Base-by-base conservation (phyloP, 2,113 vertebrate species). In the Zapornia atra region DNA sequence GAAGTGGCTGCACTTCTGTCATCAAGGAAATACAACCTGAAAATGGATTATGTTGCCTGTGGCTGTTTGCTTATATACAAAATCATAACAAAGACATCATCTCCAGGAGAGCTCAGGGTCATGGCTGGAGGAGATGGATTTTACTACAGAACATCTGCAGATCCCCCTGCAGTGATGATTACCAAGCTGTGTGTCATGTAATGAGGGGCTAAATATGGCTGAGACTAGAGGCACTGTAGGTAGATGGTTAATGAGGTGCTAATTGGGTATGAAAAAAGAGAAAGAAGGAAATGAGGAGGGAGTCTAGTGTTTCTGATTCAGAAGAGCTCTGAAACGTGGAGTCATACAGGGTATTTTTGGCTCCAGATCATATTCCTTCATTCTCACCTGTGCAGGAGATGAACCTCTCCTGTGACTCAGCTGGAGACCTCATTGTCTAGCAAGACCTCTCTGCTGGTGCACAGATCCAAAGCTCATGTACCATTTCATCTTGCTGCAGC, bases 231-330 rank as follows among this genome's bases (percentile, higher is more conserved):
- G 57, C 33, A 0, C 84, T 88, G 50, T 68, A 83, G 92, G 92
- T 91, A 75, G 80, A 85, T 77, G 51, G 92, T 53, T 95, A 97
- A 96, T 88, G 83, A 96, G 66, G 29, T 57, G 31, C 61, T 96
- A 95, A 96, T 73, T 96, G 83, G 26, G 34, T 61, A 76, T 72
- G 65, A 15, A 90, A 84, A 92, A 88, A 84, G 6, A 56, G 44
- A 40, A 75, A 28, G 54, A 82, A 53, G 46, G 42, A 95, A 71
- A 86, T 77, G 59, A 94, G 42, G 22, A 50, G 68, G 29, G 59
- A 71, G 14, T 29, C 14, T 68, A 38, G 26, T 24, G 38, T 48
- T 40, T 50, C 21, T 57, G 34, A 50, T 54, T 63, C 1, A 26
- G 56, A 91, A 71, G 61, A 91, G 57, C 44, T 72, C 54, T 93